Evolutionary conservation across 1,140 invertebrate species (phyloP), one percentile per base, ranked within the genome.

Genomic region (Drosophila sp.): DNA sequence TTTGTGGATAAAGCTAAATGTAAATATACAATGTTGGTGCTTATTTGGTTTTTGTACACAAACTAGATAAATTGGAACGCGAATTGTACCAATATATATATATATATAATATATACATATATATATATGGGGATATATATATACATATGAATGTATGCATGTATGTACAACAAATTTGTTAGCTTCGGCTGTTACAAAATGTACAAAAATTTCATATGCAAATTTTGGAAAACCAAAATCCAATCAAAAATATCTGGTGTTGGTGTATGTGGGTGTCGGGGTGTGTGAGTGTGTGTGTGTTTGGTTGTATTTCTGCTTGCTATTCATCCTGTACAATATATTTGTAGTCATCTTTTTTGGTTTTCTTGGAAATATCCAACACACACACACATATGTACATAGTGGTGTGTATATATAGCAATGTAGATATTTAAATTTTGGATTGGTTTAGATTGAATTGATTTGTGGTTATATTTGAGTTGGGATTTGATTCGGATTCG

Each of bases 191-290:
- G 64, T 44, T 79, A 75, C 23, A 64, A 82, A 80, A 71, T 67
- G 64, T 76, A 83, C 58, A 80, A 79, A 47, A 68, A 78, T 70
- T 73, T 71, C 67, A 83, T 89, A 86, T 86, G 84, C 80, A 86
- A 86, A 87, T 86, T 86, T 74, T 70, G 63, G 44, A 50, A 62
- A 76, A 76, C 73, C 72, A 84, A 84, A 81, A 87, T 78, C 79
- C 79, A 86, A 86, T 87, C 76, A 81, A 85, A 79, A 69, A 69
- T 69, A 64, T 70, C 60, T 54, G 23, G 30, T 54, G 1, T 47
- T 25, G 23, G 44, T 47, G 44, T 50, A 25, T 50, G n/a, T 54
- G 40, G 69, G 66, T 76, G 74, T 76, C 56, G 29, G 27, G 1
- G 17, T 47, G 44, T 54, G 33, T 76, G 56, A 70, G 74, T 77